phyloP scores from a whole-genome alignment of 2,113 vertebrate genomes.

The Neolamprologus modestus region DNA sequence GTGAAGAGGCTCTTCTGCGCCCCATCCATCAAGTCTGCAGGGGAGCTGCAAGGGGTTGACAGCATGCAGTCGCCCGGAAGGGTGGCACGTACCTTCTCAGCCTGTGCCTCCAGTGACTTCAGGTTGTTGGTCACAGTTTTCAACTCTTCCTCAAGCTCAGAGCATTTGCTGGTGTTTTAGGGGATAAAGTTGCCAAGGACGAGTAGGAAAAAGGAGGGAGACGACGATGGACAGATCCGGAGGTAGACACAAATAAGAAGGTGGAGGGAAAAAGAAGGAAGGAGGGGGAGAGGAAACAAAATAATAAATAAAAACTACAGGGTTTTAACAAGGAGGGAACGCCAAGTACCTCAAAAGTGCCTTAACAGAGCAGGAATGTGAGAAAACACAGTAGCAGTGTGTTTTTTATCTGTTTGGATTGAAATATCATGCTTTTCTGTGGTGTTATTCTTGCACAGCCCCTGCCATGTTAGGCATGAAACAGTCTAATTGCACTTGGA shows the following conservation, averaged over 20 bases:
- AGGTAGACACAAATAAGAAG: conserved; percentile 53
- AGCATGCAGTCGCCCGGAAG: conserved; percentile 14
- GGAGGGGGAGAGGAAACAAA: conserved; percentile 59
- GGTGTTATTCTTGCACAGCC: conserved; percentile 46
- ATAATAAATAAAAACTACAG: conserved; percentile 69
- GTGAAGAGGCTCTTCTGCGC: background rate
- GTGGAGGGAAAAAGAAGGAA: conserved; percentile 48
- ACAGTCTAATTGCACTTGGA: background rate
- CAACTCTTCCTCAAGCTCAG: conserved; percentile 99
- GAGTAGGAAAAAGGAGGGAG: background rate
- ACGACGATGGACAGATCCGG: background rate
- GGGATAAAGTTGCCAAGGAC: conserved; percentile 63
- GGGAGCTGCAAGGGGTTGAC: background rate
- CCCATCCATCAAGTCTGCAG: background rate
- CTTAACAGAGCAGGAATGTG: conserved; percentile 59
- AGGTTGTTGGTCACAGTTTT: conserved; percentile 99
- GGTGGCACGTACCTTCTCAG: conserved; percentile 91
- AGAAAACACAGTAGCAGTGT: background rate
- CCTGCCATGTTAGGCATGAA: conserved; percentile 56
- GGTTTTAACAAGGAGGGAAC: conserved; percentile 21
- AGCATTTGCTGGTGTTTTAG: conserved; percentile 96
- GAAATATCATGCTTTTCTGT: background rate
- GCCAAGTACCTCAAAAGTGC: background rate
- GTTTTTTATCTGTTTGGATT: background rate
- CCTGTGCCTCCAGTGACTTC: conserved; percentile 99